Conservation (phyloP, 2,888 invertebrate genomes). For the Andrena hattorfiana region DNA sequence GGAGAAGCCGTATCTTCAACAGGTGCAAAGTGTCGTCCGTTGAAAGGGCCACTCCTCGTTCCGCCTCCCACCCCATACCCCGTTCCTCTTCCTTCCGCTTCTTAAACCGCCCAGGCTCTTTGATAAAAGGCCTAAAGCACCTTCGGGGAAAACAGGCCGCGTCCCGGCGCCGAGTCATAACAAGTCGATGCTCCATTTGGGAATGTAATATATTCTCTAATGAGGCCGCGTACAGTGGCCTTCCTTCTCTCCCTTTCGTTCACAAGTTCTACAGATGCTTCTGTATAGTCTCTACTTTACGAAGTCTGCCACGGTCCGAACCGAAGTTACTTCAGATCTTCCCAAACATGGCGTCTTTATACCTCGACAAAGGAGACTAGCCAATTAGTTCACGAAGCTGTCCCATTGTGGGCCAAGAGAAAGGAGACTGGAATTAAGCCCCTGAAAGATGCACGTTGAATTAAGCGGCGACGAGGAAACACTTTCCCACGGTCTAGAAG, state of each 20-base stretch:
- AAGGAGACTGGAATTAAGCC: constrained; percentile 21
- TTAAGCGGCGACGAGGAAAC: background rate
- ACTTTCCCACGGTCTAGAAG: background rate
- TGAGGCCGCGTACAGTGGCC: background rate
- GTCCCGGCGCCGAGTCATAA: constrained; percentile 37
- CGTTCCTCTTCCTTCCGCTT: constrained; percentile 68
- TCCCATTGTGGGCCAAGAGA: background rate
- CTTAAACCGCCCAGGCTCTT: constrained; percentile 69
- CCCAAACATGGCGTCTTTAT: too few relatives aligned
- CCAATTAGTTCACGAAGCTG: background rate
- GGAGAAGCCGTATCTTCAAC: constrained; percentile 73
- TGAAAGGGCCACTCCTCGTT: constrained; percentile 70
- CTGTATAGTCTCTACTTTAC: too few relatives aligned
- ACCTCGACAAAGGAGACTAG: too few relatives aligned
- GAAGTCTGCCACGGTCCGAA: too few relatives aligned
- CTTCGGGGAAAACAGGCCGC: constrained; percentile 46
- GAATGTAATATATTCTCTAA: constrained; percentile 45
- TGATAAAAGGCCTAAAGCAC: constrained; percentile 64
- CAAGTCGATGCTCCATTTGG: constrained; percentile 64
- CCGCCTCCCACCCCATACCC: constrained; percentile 41
- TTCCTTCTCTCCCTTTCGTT: background rate
- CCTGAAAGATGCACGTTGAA: background rate
- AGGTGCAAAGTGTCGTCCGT: constrained; percentile 75
- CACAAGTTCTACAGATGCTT: background rate
- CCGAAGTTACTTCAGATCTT: too few relatives aligned